phyloP scores from a whole-genome alignment of 1,140 invertebrate species.

The Metopolophium dirhodum region DNA sequence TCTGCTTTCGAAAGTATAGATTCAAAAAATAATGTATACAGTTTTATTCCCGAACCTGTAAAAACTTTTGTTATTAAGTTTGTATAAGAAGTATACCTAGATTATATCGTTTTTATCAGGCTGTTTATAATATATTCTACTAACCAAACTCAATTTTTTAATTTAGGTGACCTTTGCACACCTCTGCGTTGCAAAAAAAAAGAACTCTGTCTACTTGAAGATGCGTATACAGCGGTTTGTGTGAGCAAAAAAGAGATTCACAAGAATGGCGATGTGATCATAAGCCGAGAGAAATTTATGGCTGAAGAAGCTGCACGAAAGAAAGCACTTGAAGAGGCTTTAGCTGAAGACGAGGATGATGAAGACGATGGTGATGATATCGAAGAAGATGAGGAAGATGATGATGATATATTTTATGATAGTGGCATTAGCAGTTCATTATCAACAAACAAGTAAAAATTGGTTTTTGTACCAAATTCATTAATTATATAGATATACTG shows the following conservation, averaged over 20 bases:
- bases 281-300: conserved; percentile 68
- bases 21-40: background rate
- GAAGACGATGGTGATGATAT: conserved; percentile 72
- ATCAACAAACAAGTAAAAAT: conserved; percentile 54
- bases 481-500: background rate
- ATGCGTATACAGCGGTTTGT: conserved; percentile 85
- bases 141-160: conserved; percentile 58
- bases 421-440: conserved; percentile 58
- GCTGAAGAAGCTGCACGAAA: conserved; percentile 65
- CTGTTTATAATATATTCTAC: background rate
- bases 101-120: background rate
- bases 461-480: background rate
- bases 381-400: conserved; percentile 61
- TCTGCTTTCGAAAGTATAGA: background rate
- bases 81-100: background rate
- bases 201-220: conserved; percentile 84
- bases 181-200: conserved; percentile 87
- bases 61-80: background rate
- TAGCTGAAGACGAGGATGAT: conserved; percentile 74
- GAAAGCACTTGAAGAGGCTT: conserved; percentile 57
- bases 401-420: conserved; percentile 59
- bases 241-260: conserved; percentile 84
- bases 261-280: conserved; percentile 70
- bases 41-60: background rate
- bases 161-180: conserved; percentile 82